phyloP scores from a whole-genome alignment of 2,113 vertebrate species.

The Meles meles region DNA sequence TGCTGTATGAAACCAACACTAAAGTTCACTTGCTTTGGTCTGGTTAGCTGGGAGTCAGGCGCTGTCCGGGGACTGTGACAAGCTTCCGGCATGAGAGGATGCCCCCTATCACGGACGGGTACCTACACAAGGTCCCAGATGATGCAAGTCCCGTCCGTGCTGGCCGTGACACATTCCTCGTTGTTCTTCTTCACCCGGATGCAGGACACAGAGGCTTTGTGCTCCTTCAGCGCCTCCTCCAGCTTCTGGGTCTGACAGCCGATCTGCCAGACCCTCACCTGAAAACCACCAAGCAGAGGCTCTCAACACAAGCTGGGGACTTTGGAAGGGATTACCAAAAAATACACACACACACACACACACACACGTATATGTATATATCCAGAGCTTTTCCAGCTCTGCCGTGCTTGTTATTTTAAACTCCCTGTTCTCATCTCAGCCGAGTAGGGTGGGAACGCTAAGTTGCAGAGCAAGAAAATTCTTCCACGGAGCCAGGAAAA shows the following conservation, averaged over 20 bases:
- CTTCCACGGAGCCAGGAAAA: not conserved
- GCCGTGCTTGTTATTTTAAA: not conserved
- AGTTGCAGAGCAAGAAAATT: not conserved
- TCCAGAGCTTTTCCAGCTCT: not conserved
- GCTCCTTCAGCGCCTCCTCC: conserved; percentile 85
- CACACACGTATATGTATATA: not conserved
- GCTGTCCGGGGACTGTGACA: not conserved
- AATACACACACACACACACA: not conserved
- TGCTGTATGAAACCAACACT: not conserved
- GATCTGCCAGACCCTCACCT: conserved; percentile 90
- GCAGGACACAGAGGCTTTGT: conserved; percentile 85
- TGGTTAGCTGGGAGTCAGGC: not conserved
- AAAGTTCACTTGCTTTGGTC: not conserved
- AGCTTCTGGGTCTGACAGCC: conserved; percentile 75
- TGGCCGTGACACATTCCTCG: conserved; percentile 87
- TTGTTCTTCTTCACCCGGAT: conserved; percentile 87
- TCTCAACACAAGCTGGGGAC: not conserved
- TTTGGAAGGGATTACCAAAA: not conserved
- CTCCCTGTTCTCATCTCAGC: not conserved
- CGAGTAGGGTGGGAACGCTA: not conserved
- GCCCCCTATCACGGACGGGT: not conserved
- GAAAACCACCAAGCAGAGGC: conserved; percentile 23
- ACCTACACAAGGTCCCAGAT: conserved; percentile 94
- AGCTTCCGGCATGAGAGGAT: not conserved
- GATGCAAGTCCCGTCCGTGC: conserved; percentile 89